Evolutionary conservation across 1,140 invertebrate species (phyloP).

Genomic region (Drosophila willistoni): DNA sequence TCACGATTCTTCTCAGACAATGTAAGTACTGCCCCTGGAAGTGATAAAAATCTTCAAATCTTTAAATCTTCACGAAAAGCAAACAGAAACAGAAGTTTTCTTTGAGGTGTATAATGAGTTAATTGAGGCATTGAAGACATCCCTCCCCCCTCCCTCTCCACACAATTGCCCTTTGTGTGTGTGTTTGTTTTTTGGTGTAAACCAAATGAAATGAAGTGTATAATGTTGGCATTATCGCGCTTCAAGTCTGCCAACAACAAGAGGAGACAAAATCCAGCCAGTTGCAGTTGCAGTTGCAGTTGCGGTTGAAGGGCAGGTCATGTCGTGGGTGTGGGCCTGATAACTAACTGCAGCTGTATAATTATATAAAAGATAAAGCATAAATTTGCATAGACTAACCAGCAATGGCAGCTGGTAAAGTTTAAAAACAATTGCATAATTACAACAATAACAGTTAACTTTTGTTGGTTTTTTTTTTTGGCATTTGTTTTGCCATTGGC

Average conservation of each 20-base stretch:
- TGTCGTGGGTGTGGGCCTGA: conserved; percentile 20
- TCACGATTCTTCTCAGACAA: conserved; percentile 18
- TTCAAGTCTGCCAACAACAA: conserved; percentile 3
- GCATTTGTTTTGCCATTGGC: conserved; percentile 23
- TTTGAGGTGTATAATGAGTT: conserved; percentile 18
- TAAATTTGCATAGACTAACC: conserved; percentile 20
- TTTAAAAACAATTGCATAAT: conserved; percentile 20
- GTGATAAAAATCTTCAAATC: conserved; percentile 17
- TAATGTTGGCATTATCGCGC: conserved; percentile 13
- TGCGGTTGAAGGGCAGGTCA: conserved; percentile 12
- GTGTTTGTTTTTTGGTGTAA: conserved; percentile 5
- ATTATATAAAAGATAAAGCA: conserved; percentile 18
- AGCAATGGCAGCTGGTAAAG: conserved; percentile 11
- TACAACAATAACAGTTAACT: conserved; percentile 19
- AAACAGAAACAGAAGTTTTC: conserved; percentile 17
- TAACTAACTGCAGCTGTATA: conserved; percentile 19
- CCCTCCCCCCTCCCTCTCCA: not conserved
- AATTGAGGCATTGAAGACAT: conserved; percentile 17
- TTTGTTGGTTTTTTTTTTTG: conserved; percentile 11
- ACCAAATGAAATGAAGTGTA: conserved; percentile 17
- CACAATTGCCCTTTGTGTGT: not conserved
- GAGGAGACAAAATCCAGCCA: conserved; percentile 1
- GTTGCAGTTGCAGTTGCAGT: conserved; percentile 6
- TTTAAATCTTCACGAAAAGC: conserved; percentile 13
- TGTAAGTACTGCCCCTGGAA: conserved; percentile 11